phyloP scores from a whole-genome alignment of 1,140 invertebrate species.

The Hypsibius dujardini region DNA sequence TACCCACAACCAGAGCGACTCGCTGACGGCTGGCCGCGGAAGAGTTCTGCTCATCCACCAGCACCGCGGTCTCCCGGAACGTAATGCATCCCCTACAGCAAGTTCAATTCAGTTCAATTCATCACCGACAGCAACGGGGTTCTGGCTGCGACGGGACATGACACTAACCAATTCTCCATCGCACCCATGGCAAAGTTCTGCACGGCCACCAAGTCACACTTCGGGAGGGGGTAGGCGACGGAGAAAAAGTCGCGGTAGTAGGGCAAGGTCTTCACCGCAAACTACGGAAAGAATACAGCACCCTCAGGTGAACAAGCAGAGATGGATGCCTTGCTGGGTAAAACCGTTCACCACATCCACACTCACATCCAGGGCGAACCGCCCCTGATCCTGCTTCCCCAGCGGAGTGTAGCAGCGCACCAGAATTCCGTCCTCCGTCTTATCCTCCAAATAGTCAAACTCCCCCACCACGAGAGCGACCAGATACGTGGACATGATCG shows the following conservation, averaged over 20 bases:
- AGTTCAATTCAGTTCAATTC: too few relatives aligned
- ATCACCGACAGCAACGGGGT: too few relatives aligned
- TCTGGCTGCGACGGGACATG: too few relatives aligned
- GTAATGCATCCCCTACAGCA: constrained; percentile 32
- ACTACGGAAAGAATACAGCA: constrained; percentile 40
- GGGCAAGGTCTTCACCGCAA: constrained; percentile 49
- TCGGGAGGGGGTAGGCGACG: constrained; percentile 82
- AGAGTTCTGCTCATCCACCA: constrained; percentile 24
- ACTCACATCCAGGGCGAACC: constrained; percentile 58
- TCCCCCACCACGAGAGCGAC: constrained; percentile 81
- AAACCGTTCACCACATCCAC: neutral
- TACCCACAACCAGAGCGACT: constrained; percentile 58
- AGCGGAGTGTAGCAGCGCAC: constrained; percentile 79
- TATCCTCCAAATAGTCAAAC: constrained; percentile 74
- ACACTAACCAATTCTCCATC: too few relatives aligned
- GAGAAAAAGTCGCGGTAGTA: constrained; percentile 88
- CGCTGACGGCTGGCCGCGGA: constrained; percentile 62
- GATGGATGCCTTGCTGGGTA: neutral
- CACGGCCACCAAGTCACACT: constrained; percentile 85
- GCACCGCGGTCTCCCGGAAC: constrained; percentile 29
- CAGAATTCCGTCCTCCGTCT: constrained; percentile 49
- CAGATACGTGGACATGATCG: constrained; percentile 89
- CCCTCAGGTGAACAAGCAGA: constrained; percentile 32
- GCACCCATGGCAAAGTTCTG: constrained; percentile 63
- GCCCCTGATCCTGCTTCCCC: constrained; percentile 74